These are phyloP conservation scores for Aspidoscelis tigris DNA, from an alignment of 2,113 vertebrate species.

Conservation along the genomic window DNA sequence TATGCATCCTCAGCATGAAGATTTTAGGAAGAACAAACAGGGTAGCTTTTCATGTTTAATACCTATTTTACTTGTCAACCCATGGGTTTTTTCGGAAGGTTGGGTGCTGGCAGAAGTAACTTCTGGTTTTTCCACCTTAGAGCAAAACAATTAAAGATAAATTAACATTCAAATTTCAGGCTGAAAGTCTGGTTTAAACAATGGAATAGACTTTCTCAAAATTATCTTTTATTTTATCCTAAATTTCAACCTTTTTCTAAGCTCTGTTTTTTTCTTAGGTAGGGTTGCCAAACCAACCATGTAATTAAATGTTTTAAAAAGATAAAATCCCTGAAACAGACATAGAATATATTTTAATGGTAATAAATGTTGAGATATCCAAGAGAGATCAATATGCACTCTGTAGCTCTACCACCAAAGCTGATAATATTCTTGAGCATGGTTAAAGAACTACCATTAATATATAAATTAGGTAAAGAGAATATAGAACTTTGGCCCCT, in stretches of 20 bases:
- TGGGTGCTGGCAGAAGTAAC: not conserved
- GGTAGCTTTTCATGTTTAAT: not conserved
- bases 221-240: not conserved
- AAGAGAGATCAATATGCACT: not conserved
- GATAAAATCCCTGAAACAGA: not conserved
- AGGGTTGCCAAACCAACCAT: not conserved
- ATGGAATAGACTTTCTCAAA: not conserved
- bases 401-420: not conserved
- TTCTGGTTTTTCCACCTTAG: constrained; percentile 58
- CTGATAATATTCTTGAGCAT: not conserved
- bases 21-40: not conserved
- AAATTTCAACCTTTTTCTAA: not conserved
- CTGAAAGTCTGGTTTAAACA: not conserved
- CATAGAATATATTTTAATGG: not conserved
- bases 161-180: constrained; percentile 1
- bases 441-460: not conserved
- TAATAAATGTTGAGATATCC: too few relatives aligned
- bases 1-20: not conserved
- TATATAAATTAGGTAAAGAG: too few relatives aligned
- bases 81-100: constrained; percentile 53
- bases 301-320: not conserved
- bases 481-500: too few relatives aligned
- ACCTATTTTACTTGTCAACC: constrained; percentile 66
- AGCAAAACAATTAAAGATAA: constrained; percentile 27
- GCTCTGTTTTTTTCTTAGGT: not conserved